phyloP scores from a whole-genome alignment of 2,797 vertebrate species.

The Sebastes hubbsi region DNA sequence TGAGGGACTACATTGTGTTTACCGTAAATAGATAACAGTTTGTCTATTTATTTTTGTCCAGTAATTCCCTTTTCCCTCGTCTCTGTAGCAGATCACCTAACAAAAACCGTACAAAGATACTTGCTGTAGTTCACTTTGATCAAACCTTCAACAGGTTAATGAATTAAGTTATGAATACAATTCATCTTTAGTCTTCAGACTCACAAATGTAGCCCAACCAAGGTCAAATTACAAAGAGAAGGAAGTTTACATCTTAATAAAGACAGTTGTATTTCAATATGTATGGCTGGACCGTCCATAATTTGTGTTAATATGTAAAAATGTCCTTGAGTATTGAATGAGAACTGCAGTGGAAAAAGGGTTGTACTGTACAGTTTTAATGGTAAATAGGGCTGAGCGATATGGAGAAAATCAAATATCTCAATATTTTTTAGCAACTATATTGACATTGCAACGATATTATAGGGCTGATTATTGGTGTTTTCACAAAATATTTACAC shows the following conservation, averaged over 20 bases:
- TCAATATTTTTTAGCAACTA: no score
- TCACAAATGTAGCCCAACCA: background rate
- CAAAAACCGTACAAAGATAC: background rate
- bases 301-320: background rate
- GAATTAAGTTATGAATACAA: background rate
- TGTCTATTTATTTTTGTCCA: slow-evolving; percentile 45
- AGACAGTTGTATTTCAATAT: background rate
- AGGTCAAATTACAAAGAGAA: background rate
- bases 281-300: no score
- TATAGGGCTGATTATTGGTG: no score
- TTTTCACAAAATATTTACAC: no score
- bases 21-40: slow-evolving; percentile 53
- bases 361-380: no score
- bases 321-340: background rate
- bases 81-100: background rate
- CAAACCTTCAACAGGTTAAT: background rate
- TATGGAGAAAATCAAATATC: no score
- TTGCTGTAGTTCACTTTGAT: background rate
- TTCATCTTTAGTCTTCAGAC: background rate
- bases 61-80: slow-evolving; percentile 34
- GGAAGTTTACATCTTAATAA: background rate
- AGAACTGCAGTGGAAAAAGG: background rate
- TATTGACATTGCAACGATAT: no score
- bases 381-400: no score
- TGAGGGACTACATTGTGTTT: slow-evolving; percentile 42